phyloP scores from a whole-genome alignment of 2,888 invertebrate species.

The Ligdia adustata region DNA sequence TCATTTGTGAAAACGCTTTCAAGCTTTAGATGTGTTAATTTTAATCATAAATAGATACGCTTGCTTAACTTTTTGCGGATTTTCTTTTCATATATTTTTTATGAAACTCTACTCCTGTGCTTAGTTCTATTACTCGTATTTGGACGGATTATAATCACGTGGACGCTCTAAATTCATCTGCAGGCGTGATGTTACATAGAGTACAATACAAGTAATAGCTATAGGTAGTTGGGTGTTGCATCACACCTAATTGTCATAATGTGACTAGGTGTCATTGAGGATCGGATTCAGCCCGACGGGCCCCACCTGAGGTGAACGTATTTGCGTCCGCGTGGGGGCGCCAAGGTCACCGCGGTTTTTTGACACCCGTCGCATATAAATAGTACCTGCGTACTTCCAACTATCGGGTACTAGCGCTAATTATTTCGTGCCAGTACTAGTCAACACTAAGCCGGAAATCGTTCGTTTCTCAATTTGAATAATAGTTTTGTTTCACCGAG shows the following conservation, averaged over 20 bases:
- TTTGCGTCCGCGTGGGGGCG: slow-evolving; percentile 77
- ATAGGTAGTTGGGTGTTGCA: slow-evolving; percentile 26
- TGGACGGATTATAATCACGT: neutral
- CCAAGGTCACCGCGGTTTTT: slow-evolving; percentile 81
- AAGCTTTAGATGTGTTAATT: slow-evolving; percentile 14
- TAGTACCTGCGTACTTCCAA: slow-evolving; percentile 67
- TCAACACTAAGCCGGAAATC: slow-evolving; percentile 69
- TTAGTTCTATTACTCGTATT: too few relatives aligned
- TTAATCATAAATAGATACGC: neutral
- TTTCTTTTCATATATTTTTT: too few relatives aligned
- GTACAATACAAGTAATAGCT: too few relatives aligned
- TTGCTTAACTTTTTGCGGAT: slow-evolving; percentile 3
- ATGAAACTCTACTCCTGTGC: too few relatives aligned
- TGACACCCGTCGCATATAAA: slow-evolving; percentile 76
- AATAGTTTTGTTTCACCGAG: slow-evolving; percentile 60
- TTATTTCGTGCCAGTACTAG: slow-evolving; percentile 63
- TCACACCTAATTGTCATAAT: slow-evolving; percentile 33
- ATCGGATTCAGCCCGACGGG: slow-evolving; percentile 60
- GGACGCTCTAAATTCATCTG: slow-evolving; percentile 6
- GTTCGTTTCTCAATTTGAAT: slow-evolving; percentile 73
- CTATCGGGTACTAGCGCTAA: slow-evolving; percentile 52
- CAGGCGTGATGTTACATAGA: too few relatives aligned
- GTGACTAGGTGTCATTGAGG: slow-evolving; percentile 40
- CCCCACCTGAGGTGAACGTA: slow-evolving; percentile 82
- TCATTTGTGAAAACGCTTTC: slow-evolving; percentile 18